Conservation (phyloP, 2,888 invertebrate species). For the Lithophane leautieri region DNA sequence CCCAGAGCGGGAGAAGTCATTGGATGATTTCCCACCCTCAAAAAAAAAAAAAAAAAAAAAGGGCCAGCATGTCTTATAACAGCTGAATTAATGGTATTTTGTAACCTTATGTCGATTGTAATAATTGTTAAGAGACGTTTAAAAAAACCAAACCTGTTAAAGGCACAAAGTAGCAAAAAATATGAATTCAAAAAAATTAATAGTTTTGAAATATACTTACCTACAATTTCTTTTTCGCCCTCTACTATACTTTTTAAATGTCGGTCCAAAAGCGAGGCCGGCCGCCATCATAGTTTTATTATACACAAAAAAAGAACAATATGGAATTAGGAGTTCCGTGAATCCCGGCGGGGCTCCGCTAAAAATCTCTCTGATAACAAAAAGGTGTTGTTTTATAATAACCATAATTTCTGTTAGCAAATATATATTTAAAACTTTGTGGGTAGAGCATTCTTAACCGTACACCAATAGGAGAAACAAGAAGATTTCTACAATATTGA, state of each 20-base stretch:
- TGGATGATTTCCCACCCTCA: too few species aligned
- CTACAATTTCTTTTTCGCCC: too few species aligned
- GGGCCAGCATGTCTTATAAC: too few species aligned
- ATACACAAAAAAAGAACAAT: slow-evolving; percentile 33
- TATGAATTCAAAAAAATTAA: too few species aligned
- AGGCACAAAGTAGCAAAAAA: too few species aligned
- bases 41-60: too few species aligned
- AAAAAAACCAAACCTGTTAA: too few species aligned
- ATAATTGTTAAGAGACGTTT: too few species aligned
- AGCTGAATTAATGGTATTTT: too few species aligned
- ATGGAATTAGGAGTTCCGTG: slow-evolving; percentile 45
- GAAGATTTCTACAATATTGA: not conserved
- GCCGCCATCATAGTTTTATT: slow-evolving; percentile 36
- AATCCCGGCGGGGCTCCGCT: slow-evolving; percentile 16
- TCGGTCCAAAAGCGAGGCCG: slow-evolving; percentile 8
- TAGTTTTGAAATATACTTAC: too few species aligned
- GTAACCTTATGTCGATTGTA: too few species aligned
- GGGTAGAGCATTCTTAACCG: slow-evolving; percentile 1
- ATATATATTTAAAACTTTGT: slow-evolving; percentile 10
- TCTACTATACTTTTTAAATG: slow-evolving; percentile 12
- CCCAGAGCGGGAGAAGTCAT: too few species aligned
- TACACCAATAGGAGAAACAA: not conserved
- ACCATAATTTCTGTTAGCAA: not conserved
- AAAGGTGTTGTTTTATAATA: slow-evolving; percentile 36
- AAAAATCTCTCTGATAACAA: slow-evolving; percentile 36